These are phyloP conservation scores for Melanogrammus aeglefinus DNA, from an alignment of 2,797 vertebrate genomes.

Conservation along the genomic window DNA sequence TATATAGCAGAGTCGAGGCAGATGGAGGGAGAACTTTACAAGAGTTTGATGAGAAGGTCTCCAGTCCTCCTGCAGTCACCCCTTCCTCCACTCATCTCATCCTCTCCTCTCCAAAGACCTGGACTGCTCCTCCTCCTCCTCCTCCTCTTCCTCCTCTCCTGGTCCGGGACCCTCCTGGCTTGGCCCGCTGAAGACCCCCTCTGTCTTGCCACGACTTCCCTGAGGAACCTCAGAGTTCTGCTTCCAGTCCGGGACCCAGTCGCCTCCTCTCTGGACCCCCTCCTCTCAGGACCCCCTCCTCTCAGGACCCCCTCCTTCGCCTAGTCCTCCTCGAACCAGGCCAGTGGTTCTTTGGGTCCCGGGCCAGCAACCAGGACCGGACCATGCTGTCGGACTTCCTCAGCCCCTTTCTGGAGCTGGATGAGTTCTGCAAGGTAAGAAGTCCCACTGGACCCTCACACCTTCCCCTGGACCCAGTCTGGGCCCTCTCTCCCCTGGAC, in stretches of 20 bases:
- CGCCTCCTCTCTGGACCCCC: no score
- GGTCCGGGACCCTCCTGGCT: no score
- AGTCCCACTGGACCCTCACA: background rate
- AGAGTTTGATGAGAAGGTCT: conserved; percentile 13
- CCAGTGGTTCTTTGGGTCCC: background rate
- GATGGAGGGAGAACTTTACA: conserved; percentile 62
- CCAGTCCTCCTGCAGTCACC: conserved; percentile 21
- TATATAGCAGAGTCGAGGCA: conserved; percentile 76
- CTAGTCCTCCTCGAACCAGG: background rate
- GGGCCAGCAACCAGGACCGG: conserved; percentile 21
- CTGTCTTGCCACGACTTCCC: no score
- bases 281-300: background rate
- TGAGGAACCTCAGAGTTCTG: no score
- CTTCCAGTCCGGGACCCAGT: no score
- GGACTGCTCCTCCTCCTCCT: no score
- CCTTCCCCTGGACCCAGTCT: background rate
- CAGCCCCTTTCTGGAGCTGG: conserved; percentile 75
- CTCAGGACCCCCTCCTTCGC: background rate
- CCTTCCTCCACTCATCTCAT: conserved; percentile 12
- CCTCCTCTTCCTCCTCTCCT: background rate
- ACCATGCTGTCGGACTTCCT: conserved; percentile 78
- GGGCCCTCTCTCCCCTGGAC: background rate
- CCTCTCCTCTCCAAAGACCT: background rate
- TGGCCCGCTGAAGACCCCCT: no score
- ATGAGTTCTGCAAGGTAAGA: conserved; percentile 79